Percentiles rank a stretch among this genome's conserved stretches.
Evolutionary conservation across 2,888 invertebrate genomes (phyloP).

Genomic region (Diarsia dahlii): DNA sequence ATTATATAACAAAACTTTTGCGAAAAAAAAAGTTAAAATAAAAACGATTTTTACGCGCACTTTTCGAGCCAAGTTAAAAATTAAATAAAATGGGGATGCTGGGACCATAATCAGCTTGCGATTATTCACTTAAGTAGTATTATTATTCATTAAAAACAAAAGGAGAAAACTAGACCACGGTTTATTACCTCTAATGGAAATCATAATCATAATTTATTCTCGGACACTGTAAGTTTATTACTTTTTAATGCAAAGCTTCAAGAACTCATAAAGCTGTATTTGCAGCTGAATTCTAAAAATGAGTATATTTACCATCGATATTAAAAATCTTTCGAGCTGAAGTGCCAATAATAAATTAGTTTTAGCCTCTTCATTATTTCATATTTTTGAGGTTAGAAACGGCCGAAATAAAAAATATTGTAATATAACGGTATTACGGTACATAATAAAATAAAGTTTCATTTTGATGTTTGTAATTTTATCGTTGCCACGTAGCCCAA

Average conservation of each 20-base stretch:
- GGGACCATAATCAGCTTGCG: background rate
- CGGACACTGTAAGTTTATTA: slow-evolving; percentile 3
- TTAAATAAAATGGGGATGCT: slow-evolving; percentile 12
- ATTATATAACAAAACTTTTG: slow-evolving; percentile 10
- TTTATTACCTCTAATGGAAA: slow-evolving; percentile 12
- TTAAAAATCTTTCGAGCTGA: slow-evolving; percentile 21
- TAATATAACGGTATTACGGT: background rate
- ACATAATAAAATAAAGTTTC: background rate
- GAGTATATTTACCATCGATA: slow-evolving; percentile 29
- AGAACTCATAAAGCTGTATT: slow-evolving; percentile 28
- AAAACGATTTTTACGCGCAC: slow-evolving; percentile 20
- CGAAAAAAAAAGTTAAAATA: slow-evolving; percentile 10
- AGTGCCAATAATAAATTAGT: slow-evolving; percentile 30
- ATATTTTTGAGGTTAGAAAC: slow-evolving; percentile 1
- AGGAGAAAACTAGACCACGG: background rate
- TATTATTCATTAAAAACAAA: slow-evolving; percentile 14
- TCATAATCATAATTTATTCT: background rate
- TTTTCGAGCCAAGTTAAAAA: slow-evolving; percentile 8
- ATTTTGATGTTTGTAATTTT: background rate
- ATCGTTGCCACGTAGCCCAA: background rate
- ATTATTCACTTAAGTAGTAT: background rate
- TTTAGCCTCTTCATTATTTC: slow-evolving; percentile 10
- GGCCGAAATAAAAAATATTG: background rate
- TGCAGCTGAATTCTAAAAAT: slow-evolving; percentile 20
- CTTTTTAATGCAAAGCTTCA: slow-evolving; percentile 14